Conservation (phyloP, 2,113 vertebrate species). For the Climacteris rufus region DNA sequence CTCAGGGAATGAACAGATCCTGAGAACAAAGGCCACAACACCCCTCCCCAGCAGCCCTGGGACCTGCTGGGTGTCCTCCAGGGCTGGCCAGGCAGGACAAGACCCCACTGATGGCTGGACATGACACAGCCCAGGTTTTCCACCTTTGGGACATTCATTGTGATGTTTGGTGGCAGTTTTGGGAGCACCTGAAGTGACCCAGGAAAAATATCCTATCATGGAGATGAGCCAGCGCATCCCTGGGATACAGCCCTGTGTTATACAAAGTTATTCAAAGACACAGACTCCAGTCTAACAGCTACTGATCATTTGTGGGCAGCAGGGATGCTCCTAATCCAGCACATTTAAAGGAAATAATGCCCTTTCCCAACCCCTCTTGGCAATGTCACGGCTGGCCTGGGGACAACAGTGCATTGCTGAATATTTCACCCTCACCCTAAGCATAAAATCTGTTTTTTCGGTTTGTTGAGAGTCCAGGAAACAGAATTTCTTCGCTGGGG, state of each 20-base stretch:
- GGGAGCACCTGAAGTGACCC: accelerated
- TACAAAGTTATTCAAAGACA: not conserved
- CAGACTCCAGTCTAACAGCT: not conserved
- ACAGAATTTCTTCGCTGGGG: not conserved
- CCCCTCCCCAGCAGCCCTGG: accelerated
- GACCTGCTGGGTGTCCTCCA: not conserved
- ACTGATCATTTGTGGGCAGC: accelerated
- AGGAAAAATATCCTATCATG: accelerated
- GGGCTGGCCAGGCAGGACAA: not conserved
- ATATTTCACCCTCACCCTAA: not conserved
- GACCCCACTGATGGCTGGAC: not conserved
- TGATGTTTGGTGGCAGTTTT: not conserved
- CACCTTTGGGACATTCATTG: accelerated
- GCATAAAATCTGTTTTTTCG: not conserved
- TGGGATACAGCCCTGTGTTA: not conserved
- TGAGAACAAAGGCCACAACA: not conserved
- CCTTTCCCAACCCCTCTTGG: not conserved
- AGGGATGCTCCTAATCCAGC: not conserved
- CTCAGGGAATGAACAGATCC: not conserved
- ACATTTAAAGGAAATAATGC: not conserved
- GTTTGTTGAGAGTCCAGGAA: not conserved
- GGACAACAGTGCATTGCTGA: not conserved
- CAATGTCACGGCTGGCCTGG: not conserved
- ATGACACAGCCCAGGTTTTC: not conserved
- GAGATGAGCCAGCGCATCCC: not conserved